Percentiles rank a stretch among this genome's conserved stretches.
Conservation (phyloP, 1,140 invertebrate species). For the Drosophila littoralis region DNA sequence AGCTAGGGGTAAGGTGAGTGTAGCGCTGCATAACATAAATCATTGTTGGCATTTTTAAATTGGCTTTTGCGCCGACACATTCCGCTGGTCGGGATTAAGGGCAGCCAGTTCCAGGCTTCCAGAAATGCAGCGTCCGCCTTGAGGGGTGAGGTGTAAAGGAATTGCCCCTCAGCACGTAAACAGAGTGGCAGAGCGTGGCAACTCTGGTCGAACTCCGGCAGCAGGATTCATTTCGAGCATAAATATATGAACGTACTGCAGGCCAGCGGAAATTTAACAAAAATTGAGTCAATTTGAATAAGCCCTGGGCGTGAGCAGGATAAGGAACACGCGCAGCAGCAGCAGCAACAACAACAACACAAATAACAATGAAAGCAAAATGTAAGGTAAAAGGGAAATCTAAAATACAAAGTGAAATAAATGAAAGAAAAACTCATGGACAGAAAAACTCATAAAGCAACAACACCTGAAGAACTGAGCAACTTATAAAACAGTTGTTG, state of each 20-base stretch:
- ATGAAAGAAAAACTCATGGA: background rate
- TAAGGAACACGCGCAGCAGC: constrained; percentile 32
- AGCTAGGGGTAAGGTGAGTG: background rate
- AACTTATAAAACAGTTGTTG: background rate
- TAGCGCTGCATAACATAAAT: constrained; percentile 60
- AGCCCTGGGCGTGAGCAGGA: constrained; percentile 45
- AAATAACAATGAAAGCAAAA: constrained; percentile 44
- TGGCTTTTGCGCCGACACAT: constrained; percentile 76
- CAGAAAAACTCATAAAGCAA: background rate
- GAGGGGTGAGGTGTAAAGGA: background rate
- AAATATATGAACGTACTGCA: constrained; percentile 44
- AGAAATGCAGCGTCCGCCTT: constrained; percentile 15
- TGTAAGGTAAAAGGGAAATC: constrained; percentile 41
- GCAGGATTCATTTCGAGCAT: constrained; percentile 36
- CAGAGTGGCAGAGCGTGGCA: background rate
- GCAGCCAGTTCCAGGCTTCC: constrained; percentile 7
- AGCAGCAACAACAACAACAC: constrained; percentile 19
- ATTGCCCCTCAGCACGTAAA: constrained; percentile 9
- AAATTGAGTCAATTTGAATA: constrained; percentile 82
- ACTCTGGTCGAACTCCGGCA: constrained; percentile 1
- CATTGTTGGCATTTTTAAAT: constrained; percentile 83
- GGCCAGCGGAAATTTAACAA: constrained; percentile 77
- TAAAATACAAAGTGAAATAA: constrained; percentile 46
- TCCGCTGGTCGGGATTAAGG: constrained; percentile 66
- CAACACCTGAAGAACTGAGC: constrained; percentile 2